Evolutionary conservation across 1,140 invertebrate species (phyloP), one percentile per base, ranked within the genome.

Genomic region (Bombus cullumanus): DNA sequence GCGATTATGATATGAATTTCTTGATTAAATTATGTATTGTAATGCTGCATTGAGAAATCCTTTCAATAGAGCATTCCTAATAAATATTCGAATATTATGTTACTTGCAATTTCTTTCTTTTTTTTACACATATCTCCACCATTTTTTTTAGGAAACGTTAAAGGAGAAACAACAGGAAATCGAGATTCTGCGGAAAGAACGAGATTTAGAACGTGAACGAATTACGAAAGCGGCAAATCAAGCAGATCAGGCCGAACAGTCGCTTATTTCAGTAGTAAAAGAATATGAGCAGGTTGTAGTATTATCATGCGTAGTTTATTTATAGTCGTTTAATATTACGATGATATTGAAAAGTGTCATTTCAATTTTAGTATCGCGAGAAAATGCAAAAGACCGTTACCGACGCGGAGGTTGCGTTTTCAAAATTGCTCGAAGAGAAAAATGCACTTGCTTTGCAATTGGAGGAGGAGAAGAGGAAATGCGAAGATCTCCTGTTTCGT

Each of bases 151-250:
- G 98, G 98, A 99, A 93, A 95, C 98, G 43, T 95, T 99, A 82
- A 97, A 98, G 93, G 98, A 99, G 94, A 99, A 99, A 94, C 98
- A 99, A 92, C 97, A 98, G 86, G 98, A 99, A 92, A 97, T 99
- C 89, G 98, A 99, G 92, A 97, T 98, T 91, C 95, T 99, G 68
- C 96, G 99, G 93, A 97, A 97, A 85, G 98, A 99, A 93, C 95
- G 98, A 80, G 98, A 99, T 92, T 93, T 99, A 86, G 98, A 99
- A 94, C 96, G 98, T 90, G 96, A 95, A 96, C 96, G 92, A 94
- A 95, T 96, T 92, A 97, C 96, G 13, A 96, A 96, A 94, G 96
- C 97, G 66, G 96, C 97, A 6, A 96, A 94, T 89, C 97, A 97
- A 92, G 96, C 96, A 25, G 97, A 98, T 91, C 96, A 97, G 91